Evolutionary conservation across 1,140 invertebrate genomes (phyloP).

Genomic region (Drosophila kikkawai): DNA sequence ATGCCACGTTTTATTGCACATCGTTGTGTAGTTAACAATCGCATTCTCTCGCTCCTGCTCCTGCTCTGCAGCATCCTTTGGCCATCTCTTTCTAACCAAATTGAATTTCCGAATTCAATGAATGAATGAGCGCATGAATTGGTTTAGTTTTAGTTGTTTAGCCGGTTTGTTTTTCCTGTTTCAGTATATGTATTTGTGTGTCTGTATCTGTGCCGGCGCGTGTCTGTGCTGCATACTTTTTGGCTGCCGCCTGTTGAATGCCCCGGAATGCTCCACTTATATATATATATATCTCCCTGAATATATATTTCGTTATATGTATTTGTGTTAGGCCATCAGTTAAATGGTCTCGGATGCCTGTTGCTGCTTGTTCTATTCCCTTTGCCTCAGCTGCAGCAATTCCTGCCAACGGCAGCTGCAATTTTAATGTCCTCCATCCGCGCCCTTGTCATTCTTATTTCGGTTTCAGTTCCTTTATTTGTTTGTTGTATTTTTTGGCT

Average conservation of each 20-base stretch:
- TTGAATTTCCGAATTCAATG: conserved; percentile 84
- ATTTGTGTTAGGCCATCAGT: conserved; percentile 55
- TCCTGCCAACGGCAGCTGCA: conserved; percentile 46
- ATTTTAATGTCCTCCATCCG: conserved; percentile 57
- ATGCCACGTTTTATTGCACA: conserved; percentile 74
- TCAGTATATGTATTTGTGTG: not conserved
- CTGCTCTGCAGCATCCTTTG: conserved; percentile 26
- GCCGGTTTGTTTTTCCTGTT: conserved; percentile 56
- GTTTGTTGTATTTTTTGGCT: conserved; percentile 49
- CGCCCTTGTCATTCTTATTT: conserved; percentile 30
- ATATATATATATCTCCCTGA: conserved; percentile 10
- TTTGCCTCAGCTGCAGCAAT: conserved; percentile 37
- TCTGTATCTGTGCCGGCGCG: not conserved
- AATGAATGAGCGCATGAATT: conserved; percentile 75
- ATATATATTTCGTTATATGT: conserved; percentile 1
- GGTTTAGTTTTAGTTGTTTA: conserved; percentile 81
- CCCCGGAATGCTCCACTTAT: conserved; percentile 31
- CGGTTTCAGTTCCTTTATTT: conserved; percentile 12
- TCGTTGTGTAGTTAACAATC: conserved; percentile 74
- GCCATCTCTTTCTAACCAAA: conserved; percentile 56
- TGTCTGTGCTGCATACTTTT: conserved; percentile 69
- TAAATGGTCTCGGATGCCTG: conserved; percentile 41
- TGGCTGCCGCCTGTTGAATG: conserved; percentile 75
- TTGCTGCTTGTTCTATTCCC: conserved; percentile 22
- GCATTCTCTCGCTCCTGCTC: not conserved